phyloP scores from a whole-genome alignment of 2,113 vertebrate species.

The Poeciliopsis prolifica region DNA sequence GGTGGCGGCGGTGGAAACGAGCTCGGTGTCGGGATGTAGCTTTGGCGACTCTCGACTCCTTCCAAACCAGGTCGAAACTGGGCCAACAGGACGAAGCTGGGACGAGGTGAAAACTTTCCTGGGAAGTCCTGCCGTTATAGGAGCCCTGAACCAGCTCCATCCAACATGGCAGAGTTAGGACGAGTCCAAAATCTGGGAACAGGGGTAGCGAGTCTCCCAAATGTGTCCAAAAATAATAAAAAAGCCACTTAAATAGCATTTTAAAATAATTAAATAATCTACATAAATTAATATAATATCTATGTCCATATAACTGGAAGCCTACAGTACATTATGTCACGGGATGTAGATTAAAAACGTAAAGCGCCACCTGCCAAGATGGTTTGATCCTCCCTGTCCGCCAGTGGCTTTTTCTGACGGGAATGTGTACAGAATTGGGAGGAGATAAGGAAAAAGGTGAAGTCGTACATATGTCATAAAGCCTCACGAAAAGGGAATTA shows the following conservation, averaged over 20 bases:
- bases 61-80: conserved; percentile 25
- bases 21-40: conserved; percentile 1
- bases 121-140: conserved; percentile 71
- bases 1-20: not conserved
- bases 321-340: not conserved
- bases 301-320: not conserved
- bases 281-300: not conserved
- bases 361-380: conserved; percentile 1
- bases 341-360: not conserved
- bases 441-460: conserved; percentile 65
- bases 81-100: conserved; percentile 27
- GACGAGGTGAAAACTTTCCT: conserved; percentile 75
- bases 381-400: conserved; percentile 60
- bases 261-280: fast-evolving
- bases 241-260: fast-evolving
- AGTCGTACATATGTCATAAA: conserved; percentile 4
- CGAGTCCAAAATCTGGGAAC: conserved; percentile 42
- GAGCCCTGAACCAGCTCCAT: conserved; percentile 72
- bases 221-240: not conserved
- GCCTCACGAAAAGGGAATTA: conserved; percentile 11
- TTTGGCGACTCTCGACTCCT: conserved; percentile 16
- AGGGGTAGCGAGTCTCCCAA: not conserved
- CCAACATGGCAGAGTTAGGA: conserved; percentile 88
- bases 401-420: conserved; percentile 69
- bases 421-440: conserved; percentile 68